A percentile compares a stretch with the other conserved stretches of the same genome.
phyloP scores from a whole-genome alignment of 2,888 invertebrate genomes.

The Acronicta alni region DNA sequence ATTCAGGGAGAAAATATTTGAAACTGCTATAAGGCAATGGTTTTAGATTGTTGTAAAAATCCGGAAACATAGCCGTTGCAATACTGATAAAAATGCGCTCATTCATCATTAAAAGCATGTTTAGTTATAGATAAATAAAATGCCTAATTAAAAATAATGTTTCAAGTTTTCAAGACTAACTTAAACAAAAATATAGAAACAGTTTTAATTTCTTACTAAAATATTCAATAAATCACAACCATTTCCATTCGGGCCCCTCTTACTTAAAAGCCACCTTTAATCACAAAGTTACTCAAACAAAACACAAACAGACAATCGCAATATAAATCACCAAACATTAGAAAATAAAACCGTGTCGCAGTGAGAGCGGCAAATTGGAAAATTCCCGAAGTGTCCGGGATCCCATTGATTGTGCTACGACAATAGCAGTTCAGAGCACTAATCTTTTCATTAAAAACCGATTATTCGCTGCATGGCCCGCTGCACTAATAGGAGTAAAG shows the following conservation, averaged over 20 bases:
- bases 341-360: slow-evolving; percentile 66
- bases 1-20: not conserved
- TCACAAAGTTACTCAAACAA: slow-evolving; percentile 52
- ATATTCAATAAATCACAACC: slow-evolving; percentile 43
- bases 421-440: slow-evolving; percentile 79
- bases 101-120: too few relatives aligned
- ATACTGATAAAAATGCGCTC: too few relatives aligned
- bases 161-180: too few relatives aligned
- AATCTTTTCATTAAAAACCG: slow-evolving; percentile 89
- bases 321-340: slow-evolving; percentile 57
- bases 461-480: slow-evolving; percentile 86
- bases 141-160: too few relatives aligned
- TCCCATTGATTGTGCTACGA: slow-evolving; percentile 78
- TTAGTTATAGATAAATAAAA: too few relatives aligned
- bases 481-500: slow-evolving; percentile 86
- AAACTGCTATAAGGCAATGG: too few relatives aligned
- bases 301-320: slow-evolving; percentile 48
- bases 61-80: too few relatives aligned
- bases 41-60: too few relatives aligned
- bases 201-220: slow-evolving; percentile 24
- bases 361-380: slow-evolving; percentile 79
- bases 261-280: slow-evolving; percentile 48
- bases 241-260: slow-evolving; percentile 31
- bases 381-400: slow-evolving; percentile 82
- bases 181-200: too few relatives aligned